Evolutionary conservation across 2,888 invertebrate species (phyloP).

Genomic region (Margaritifera margaritifera): DNA sequence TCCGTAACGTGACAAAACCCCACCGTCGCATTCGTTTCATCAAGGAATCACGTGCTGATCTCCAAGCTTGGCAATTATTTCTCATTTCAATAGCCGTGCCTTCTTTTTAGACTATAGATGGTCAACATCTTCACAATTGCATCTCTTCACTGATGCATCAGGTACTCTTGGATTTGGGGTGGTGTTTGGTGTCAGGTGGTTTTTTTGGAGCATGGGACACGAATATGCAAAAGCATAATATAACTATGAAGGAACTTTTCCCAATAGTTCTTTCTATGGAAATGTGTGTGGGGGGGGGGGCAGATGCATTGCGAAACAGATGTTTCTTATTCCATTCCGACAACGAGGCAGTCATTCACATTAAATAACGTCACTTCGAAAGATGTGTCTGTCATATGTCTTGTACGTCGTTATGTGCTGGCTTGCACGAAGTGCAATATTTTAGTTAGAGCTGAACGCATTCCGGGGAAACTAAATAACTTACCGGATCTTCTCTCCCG

Average conservation of each 20-base stretch:
- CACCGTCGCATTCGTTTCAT: slow-evolving; percentile 14
- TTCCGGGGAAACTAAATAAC: slow-evolving; percentile 20
- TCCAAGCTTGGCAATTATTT: slow-evolving; percentile 22
- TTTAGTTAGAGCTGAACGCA: slow-evolving; percentile 14
- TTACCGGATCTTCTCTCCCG: too few species aligned
- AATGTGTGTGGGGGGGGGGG: too few species aligned
- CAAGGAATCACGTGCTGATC: slow-evolving; percentile 10
- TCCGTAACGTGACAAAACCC: slow-evolving; percentile 4
- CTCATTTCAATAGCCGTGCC: slow-evolving; percentile 23
- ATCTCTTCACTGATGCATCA: too few species aligned
- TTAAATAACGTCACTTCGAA: too few species aligned
- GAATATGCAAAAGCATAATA: not conserved
- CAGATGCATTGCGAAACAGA: slow-evolving; percentile 1
- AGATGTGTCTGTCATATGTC: too few species aligned
- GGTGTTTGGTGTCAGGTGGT: slow-evolving; percentile 23
- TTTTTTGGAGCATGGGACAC: slow-evolving; percentile 23
- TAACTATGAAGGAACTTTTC: too few species aligned
- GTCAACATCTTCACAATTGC: too few species aligned
- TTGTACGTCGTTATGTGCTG: too few species aligned
- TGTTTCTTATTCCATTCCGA: slow-evolving; percentile 22
- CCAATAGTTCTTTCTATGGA: slow-evolving; percentile 32
- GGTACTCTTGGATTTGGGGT: too few species aligned
- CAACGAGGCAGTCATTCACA: slow-evolving; percentile 25
- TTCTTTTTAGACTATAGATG: too few species aligned
- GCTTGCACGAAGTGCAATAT: slow-evolving; percentile 25